phyloP scores from a whole-genome alignment of 2,888 invertebrate species.

The Falcaria lacertinaria region DNA sequence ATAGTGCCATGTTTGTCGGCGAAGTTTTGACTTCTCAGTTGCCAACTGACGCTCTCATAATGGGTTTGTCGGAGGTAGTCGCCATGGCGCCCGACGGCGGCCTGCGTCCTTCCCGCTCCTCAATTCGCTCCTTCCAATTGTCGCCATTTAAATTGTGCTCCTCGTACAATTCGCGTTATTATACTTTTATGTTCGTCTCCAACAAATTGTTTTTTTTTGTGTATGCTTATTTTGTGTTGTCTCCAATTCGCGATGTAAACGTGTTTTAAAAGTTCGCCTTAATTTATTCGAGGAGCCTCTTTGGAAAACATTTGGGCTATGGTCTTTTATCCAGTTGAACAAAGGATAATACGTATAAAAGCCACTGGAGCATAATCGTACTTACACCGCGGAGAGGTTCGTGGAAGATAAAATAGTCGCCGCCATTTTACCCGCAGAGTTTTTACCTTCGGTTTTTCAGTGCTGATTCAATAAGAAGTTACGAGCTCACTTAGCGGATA shows the following conservation, averaged over 20 bases:
- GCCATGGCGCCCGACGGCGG: conserved; percentile 38
- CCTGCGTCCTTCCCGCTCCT: conserved; percentile 35
- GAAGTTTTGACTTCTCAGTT: conserved; percentile 71
- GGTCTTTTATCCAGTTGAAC: conserved; percentile 65
- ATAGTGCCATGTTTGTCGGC: conserved; percentile 67
- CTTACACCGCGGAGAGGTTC: conserved; percentile 49
- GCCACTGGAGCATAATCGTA: conserved; percentile 67
- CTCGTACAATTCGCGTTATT: conserved; percentile 60
- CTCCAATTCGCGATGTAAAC: conserved; percentile 61
- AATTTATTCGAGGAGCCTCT: conserved; percentile 65
- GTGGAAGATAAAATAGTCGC: conserved; percentile 61
- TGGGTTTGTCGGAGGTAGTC: conserved; percentile 45
- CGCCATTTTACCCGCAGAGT: conserved; percentile 57
- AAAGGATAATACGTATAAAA: conserved; percentile 70
- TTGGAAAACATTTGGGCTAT: conserved; percentile 57
- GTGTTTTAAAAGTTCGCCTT: conserved; percentile 60
- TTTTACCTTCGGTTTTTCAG: conserved; percentile 57
- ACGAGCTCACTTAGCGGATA: conserved; percentile 47
- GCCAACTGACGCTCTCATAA: conserved; percentile 64
- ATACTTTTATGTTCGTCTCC: conserved; percentile 49
- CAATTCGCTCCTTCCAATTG: conserved; percentile 53
- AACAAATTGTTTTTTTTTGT: conserved; percentile 49
- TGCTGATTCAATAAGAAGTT: conserved; percentile 64
- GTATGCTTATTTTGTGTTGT: conserved; percentile 45
- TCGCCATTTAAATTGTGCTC: conserved; percentile 70